Evolutionary conservation across 2,888 invertebrate species (phyloP), one percentile per base, ranked within the genome.

Genomic region (Timema cristinae): DNA sequence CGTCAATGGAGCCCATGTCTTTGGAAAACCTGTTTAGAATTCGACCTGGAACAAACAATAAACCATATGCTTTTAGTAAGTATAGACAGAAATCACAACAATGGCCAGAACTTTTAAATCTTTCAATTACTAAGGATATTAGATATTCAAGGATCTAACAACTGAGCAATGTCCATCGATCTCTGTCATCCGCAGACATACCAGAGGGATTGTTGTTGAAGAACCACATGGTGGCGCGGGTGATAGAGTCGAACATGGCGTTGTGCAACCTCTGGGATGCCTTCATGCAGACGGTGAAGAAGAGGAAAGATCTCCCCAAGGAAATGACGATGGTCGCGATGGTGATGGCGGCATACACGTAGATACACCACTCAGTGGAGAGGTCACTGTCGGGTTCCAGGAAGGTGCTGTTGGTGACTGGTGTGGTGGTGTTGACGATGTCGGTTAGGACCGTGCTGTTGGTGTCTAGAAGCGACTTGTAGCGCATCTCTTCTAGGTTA

Each of bases 161-260:
- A 32, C 32, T 4, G 32, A 32, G 32, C 32, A 32, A 32, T 4
- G 32, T 32, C 32, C 32, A 32, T 32, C 32, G 32, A 32, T 32
- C 32, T 32, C 32, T 4, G 32, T 32, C 32, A 32, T 32, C 32
- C 32, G 15, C n/a, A 59, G 15, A 74, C 82, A 79, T 77, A 84
- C 86, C 86, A 69, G 84, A 81, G 2, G 94, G 93, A 81, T 95
- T 95, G 0, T 88, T 90, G 78, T 95, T 93, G 79, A 94, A 95
- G 81, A 95, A 95, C 71, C 86, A 80, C 83, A 91, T 87, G 5
- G 84, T 84, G 0, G 86, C 83, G 71, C 85, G 79, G 15, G 88
- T 83, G 11, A 89, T 80, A n/a, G 85, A 81, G 7, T 79, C 75
- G 77, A 89, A 87, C 82, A 87, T 86, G 63, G 76, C 79, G 75